phyloP scores from a whole-genome alignment of 2,888 invertebrate genomes.

The Scaptomyza cyrtandrae region DNA sequence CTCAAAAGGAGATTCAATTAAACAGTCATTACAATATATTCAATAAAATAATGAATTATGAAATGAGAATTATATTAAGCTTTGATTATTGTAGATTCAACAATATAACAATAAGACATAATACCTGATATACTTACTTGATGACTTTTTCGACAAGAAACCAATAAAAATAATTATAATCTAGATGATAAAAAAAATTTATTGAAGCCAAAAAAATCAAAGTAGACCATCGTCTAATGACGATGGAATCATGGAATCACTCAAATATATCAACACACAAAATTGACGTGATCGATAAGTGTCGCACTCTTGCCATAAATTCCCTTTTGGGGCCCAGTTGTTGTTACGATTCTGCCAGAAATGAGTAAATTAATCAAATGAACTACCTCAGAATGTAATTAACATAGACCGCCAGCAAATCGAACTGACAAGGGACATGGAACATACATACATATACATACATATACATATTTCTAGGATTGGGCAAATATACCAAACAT shows the following conservation, averaged over 20 bases:
- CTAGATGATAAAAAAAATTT: background rate
- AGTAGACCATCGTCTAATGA: conserved; percentile 3
- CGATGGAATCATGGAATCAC: conserved; percentile 2
- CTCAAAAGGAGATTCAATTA: no score
- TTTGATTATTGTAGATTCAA: background rate
- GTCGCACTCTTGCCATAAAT: conserved; percentile 11
- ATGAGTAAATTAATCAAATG: conserved; percentile 57
- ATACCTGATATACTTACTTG: no score
- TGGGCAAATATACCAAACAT: conserved; percentile 25
- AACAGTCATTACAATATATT: background rate
- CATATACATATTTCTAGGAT: background rate
- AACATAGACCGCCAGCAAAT: conserved; percentile 44
- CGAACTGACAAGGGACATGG: conserved; percentile 4
- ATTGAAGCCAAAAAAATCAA: background rate
- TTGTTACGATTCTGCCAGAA: conserved; percentile 25
- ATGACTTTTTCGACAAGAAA: background rate
- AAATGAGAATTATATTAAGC: no score
- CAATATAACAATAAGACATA: no score
- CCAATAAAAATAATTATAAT: background rate
- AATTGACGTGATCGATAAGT: conserved; percentile 29
- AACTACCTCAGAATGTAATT: conserved; percentile 65
- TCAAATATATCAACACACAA: background rate
- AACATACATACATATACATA: background rate
- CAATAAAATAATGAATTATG: background rate
- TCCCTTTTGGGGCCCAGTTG: conserved; percentile 12